Evolutionary conservation across 2,888 invertebrate species (phyloP).

Genomic region (Lithophane semibrunnea): DNA sequence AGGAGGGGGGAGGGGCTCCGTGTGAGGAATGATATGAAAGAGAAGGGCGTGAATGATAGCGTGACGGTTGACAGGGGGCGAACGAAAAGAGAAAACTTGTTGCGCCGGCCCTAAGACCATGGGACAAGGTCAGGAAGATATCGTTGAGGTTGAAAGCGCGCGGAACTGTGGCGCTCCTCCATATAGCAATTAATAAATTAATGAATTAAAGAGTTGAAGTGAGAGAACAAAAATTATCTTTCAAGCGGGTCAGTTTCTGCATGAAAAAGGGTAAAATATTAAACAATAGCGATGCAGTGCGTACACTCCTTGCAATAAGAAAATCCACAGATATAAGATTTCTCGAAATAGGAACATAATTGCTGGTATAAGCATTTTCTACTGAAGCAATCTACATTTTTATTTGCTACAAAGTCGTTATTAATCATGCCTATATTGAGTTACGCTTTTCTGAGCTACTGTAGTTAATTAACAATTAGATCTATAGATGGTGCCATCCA

Average conservation of each 20-base stretch:
- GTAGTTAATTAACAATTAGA: slow-evolving; percentile 19
- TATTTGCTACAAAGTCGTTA: slow-evolving; percentile 6
- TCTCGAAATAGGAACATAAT: slow-evolving; percentile 4
- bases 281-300: background rate
- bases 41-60: too few relatives aligned
- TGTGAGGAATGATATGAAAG: too few relatives aligned
- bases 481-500: background rate
- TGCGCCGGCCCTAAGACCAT: too few relatives aligned
- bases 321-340: slow-evolving; percentile 18
- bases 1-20: too few relatives aligned
- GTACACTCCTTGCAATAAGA: background rate
- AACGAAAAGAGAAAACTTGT: too few relatives aligned
- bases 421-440: slow-evolving; percentile 5
- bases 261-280: background rate
- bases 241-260: background rate
- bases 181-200: background rate
- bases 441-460: slow-evolving; percentile 12
- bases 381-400: slow-evolving; percentile 17
- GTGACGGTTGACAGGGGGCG: too few relatives aligned
- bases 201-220: background rate
- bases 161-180: background rate
- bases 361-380: slow-evolving; percentile 28
- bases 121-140: too few relatives aligned
- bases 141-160: background rate
- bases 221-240: background rate